Conservation (phyloP, 2,888 invertebrate genomes). For the Drosophila anceps region DNA sequence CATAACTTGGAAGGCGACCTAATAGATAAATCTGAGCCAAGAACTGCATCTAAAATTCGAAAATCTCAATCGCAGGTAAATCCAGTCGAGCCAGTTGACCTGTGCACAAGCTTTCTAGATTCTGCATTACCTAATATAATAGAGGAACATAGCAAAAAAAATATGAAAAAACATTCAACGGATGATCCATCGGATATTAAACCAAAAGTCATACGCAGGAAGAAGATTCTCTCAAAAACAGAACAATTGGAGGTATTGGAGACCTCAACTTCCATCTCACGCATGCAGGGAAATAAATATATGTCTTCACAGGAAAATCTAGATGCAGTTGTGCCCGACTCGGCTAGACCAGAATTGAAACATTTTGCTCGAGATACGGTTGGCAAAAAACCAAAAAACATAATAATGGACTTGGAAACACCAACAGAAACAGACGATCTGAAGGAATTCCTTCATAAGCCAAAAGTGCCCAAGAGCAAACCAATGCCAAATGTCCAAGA, state of each 20-base stretch:
- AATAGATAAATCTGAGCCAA: neutral
- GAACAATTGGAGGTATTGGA: conserved; percentile 2
- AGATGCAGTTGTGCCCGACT: conserved; percentile 1
- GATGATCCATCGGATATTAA: neutral
- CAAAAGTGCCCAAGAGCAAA: neutral
- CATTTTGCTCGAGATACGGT: neutral
- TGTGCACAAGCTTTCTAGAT: neutral
- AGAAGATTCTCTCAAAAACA: neutral
- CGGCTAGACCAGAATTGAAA: neutral
- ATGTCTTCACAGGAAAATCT: conserved; percentile 1
- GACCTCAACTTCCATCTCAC: neutral
- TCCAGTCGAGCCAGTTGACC: neutral
- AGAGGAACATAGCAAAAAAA: neutral
- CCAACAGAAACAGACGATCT: conserved; percentile 20
- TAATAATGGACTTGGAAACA: neutral
- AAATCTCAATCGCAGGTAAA: neutral
- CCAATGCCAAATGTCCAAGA: neutral
- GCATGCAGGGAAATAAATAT: neutral
- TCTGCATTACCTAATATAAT: neutral
- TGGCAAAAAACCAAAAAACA: conserved; percentile 6
- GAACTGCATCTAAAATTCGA: neutral
- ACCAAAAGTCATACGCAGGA: conserved; percentile 10
- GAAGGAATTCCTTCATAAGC: neutral
- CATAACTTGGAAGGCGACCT: neutral
- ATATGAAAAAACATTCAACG: neutral